Evolutionary conservation across 2,797 vertebrate genomes (phyloP), one percentile per base, ranked within the genome.

Genomic region (Ctenopoma multispine): DNA sequence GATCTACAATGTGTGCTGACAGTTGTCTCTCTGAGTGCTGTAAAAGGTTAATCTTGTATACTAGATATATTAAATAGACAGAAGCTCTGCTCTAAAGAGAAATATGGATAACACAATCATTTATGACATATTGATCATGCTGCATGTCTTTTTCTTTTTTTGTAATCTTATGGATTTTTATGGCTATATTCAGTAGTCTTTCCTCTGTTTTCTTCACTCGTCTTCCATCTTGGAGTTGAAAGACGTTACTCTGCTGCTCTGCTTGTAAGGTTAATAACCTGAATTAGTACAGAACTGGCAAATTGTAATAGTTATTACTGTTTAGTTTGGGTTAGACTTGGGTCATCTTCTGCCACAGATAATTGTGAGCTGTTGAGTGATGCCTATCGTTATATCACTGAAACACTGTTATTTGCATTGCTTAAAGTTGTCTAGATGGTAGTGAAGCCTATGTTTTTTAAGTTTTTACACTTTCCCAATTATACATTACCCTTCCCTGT

Each of bases 1-100:
- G 36, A 55, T 31, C 49, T 34, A 7, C 51, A 40, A 5, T n/a
- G 36, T 77, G 63, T 77, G 73, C 40, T 84, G 79, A 86, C 72
- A 81, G 69, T 68, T 78, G 75, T 79, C 72, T 78, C 69, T 84
- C 72, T 85, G 63, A 49, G 21, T 48, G 59, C 70, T 34, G 75
- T 53, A 60, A 85, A 85, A 87, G 89, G 84, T 87, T 84, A 78
- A 87, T 83, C 75, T 75, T 51, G 51, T 72, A 60, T 15, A 31
- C 6, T 7, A 46, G 70, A 68, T 67, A 41, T 74, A 83, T 83
- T 76, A 72, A 87, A 87, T 75, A 44, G 72, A 81, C 73, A 61
- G 55, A 80, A 66, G 68, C 63, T 66, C 40, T 67, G 36, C 55
- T 69, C 59, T 21, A 17, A 43, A 63, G 77, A 78, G 77, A 83